phyloP scores from a whole-genome alignment of 2,797 vertebrate genomes.

The Kryptolebias ocellatus region DNA sequence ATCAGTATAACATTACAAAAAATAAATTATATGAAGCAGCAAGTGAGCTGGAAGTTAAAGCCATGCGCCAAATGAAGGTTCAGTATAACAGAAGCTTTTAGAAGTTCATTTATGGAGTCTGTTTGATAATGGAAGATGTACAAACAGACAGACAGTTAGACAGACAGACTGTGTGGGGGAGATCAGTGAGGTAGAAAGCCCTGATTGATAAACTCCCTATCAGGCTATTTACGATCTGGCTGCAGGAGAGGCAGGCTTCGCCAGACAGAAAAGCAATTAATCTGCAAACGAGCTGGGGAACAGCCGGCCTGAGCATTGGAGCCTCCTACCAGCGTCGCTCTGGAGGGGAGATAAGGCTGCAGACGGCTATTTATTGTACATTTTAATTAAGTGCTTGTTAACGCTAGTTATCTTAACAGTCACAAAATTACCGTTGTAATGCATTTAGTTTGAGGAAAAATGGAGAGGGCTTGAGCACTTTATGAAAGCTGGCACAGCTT shows the following conservation, averaged over 20 bases:
- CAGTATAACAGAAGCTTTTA: constrained; percentile 52
- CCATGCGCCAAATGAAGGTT: constrained; percentile 40
- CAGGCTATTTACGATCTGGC: constrained; percentile 99
- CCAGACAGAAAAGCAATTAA: constrained; percentile 99
- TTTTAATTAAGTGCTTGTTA: constrained; percentile 99
- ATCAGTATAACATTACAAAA: constrained; percentile 15
- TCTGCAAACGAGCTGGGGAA: constrained; percentile 98
- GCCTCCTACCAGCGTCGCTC: constrained; percentile 91
- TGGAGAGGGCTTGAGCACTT: constrained; percentile 82
- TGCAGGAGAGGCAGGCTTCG: constrained; percentile 92
- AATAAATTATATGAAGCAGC: constrained; percentile 26
- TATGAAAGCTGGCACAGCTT: constrained; percentile 93
- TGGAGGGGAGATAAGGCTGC: constrained; percentile 95
- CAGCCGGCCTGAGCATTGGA: constrained; percentile 95
- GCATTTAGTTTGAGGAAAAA: constrained; percentile 98
- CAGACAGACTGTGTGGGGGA: constrained; percentile 85
- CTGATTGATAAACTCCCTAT: constrained; percentile 99
- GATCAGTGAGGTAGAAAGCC: constrained; percentile 84
- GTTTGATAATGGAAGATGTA: constrained; percentile 48
- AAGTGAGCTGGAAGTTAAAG: constrained; percentile 27
- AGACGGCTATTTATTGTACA: constrained; percentile 99
- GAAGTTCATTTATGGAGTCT: constrained; percentile 57
- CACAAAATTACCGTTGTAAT: constrained; percentile 99
- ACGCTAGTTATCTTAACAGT: constrained; percentile 99
- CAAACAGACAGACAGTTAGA: constrained; percentile 68